Conservation (phyloP, 2,888 invertebrate species). For the Frankliniella intonsa region DNA sequence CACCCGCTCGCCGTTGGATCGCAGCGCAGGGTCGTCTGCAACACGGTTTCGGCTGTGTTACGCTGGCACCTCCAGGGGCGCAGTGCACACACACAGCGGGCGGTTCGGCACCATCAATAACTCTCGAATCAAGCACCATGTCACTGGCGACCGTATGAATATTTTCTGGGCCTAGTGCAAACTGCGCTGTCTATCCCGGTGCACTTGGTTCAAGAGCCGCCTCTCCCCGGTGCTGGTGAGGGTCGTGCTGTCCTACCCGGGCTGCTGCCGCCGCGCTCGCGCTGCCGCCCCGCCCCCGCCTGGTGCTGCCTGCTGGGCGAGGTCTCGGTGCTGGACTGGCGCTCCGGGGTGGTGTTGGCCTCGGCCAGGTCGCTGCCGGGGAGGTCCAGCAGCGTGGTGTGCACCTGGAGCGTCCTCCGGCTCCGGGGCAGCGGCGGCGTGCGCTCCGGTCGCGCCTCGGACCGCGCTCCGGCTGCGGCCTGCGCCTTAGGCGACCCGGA, state of each 20-base stretch:
- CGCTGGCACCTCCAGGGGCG: no score
- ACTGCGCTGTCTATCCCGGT: no score
- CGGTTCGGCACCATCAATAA: no score
- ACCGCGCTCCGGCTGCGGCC: no score
- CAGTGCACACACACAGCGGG: no score
- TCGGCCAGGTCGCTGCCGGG: conserved; percentile 41
- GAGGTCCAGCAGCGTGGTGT: conserved; percentile 50
- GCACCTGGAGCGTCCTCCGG: conserved; percentile 40
- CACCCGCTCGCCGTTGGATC: conserved; percentile 32
- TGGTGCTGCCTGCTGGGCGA: conserved; percentile 14
- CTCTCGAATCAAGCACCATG: no score
- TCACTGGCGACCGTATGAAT: no score
- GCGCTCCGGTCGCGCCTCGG: conserved; percentile 30
- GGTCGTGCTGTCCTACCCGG: neutral
- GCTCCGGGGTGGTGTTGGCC: conserved; percentile 2
- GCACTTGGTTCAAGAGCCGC: no score
- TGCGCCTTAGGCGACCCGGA: neutral
- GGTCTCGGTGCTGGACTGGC: conserved; percentile 4
- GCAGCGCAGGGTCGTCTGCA: neutral
- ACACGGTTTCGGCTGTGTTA: neutral
- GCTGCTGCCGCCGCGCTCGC: neutral
- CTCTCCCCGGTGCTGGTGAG: no score
- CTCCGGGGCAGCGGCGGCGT: conserved; percentile 39
- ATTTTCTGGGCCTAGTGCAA: no score
- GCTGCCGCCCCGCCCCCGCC: neutral